Evolutionary conservation across 2,888 invertebrate genomes (phyloP).

Genomic region (Deilephila elpenor): DNA sequence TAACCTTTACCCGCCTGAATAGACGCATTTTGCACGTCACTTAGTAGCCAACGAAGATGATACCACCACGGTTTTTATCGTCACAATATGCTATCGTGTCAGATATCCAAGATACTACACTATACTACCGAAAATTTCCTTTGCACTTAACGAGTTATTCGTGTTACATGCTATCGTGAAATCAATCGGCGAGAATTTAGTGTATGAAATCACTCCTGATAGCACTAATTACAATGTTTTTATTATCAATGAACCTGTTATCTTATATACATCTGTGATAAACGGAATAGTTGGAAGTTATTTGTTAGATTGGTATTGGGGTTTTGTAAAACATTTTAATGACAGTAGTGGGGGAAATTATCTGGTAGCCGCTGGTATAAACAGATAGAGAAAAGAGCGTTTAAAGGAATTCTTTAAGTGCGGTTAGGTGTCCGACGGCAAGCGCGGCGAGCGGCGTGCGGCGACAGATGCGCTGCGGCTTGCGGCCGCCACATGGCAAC

Average conservation of each 20-base stretch:
- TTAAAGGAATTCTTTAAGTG: conserved; percentile 63
- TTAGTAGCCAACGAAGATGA: not conserved
- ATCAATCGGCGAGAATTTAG: not conserved
- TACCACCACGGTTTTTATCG: not conserved
- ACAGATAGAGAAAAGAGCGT: conserved; percentile 37
- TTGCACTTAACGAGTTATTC: conserved; percentile 19
- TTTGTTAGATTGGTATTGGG: not conserved
- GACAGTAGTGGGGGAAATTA: not conserved
- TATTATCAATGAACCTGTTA: not conserved
- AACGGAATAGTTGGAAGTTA: not conserved
- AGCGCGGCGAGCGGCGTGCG: conserved; percentile 56
- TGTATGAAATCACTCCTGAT: conserved; percentile 1
- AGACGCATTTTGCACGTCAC: conserved; percentile 1
- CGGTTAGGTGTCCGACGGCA: conserved; percentile 63
- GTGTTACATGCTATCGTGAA: conserved; percentile 1
- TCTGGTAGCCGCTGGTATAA: not conserved
- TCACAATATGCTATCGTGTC: not conserved
- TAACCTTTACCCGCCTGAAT: conserved; percentile 5
- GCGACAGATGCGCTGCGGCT: conserved; percentile 69
- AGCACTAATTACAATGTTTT: conserved; percentile 17
- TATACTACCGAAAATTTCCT: conserved; percentile 15
- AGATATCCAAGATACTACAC: not conserved
- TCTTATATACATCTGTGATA: not conserved
- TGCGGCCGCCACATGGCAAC: conserved; percentile 53
- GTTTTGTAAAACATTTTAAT: not conserved